Evolutionary conservation across 2,888 invertebrate genomes (phyloP), one percentile per base, ranked within the genome.

Genomic region (Nemapogon koenigi): DNA sequence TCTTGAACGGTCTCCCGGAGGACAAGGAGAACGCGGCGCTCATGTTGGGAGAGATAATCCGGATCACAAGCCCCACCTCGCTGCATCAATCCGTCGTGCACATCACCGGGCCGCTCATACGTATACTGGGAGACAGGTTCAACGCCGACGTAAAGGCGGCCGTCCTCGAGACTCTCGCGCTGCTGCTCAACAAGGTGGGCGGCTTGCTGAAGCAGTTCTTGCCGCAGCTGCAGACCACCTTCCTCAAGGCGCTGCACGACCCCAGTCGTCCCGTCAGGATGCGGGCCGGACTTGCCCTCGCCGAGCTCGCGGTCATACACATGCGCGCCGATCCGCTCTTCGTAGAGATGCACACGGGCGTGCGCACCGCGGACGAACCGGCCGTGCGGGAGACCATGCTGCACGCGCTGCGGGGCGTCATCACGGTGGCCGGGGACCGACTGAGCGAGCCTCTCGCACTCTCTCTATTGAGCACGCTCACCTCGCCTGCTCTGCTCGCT

Each of bases 181-280:
- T 91, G 43, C 81, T 99, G n/a, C 80, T 99, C 7, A 88, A 88
- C 19, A 98, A 97, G 85, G 93, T 97, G 44, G 96, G 96, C 30
- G 85, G 89, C 25, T 90, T 95, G 88, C 73, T 99, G 64, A 97
- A 97, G 68, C 97, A 98, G 63, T 99, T 99, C 80, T 82, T 98
- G 54, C 98, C 99, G 2, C 99, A 99, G 73, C 84, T 99, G 26
- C 98, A 98, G 81, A 97, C 97, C 2, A 98, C 98, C 13, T 98
- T 99, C 78, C 83, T 97, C 37, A 97, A 97, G 75, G 92, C 97
- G 3, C 80, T 98, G 39, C 89, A 91, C 61, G 99, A 99, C 68
- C 85, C 90, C 16, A 90, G 90, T 65, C 83, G 96, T 40, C 82
- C 85, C 45, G 97, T 97, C 13, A 83, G 97, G 43, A 82, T 97